Percentiles rank a stretch among this genome's conserved stretches.
Evolutionary conservation across 37 sponge, comb jelly and placozoan genomes (phyloP).

Genomic region (Tethya wilhelma): DNA sequence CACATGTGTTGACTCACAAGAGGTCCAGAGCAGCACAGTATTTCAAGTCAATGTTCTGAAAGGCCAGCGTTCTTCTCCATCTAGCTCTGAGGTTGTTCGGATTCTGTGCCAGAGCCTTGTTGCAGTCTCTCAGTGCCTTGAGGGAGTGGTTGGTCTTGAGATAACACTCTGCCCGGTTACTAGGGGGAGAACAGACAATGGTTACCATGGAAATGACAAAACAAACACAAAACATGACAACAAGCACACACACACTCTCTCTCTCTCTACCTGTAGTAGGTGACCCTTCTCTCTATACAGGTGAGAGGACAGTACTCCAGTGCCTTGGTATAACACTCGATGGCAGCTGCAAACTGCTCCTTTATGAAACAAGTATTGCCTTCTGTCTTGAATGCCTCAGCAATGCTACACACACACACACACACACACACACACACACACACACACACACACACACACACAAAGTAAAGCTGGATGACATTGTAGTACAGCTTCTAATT

Average conservation of each 20-base stretch:
- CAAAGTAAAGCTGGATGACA: too few relatives aligned
- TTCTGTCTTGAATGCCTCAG: conserved; percentile 40
- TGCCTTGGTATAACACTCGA: conserved; percentile 39
- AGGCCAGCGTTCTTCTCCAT: conserved; percentile 43
- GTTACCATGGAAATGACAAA: background rate
- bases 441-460: too few relatives aligned
- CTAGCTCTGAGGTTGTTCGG: conserved; percentile 35
- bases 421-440: too few relatives aligned
- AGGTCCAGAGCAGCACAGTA: conserved; percentile 50
- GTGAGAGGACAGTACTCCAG: conserved; percentile 46
- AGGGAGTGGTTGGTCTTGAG: conserved; percentile 8
- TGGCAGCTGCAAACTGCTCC: conserved; percentile 19
- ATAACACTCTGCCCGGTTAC: conserved; percentile 56
- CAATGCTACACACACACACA: background rate
- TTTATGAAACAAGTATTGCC: conserved; percentile 39
- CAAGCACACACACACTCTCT: background rate
- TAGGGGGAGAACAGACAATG: background rate
- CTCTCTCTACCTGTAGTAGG: conserved; percentile 36
- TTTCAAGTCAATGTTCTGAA: conserved; percentile 12
- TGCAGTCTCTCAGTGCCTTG: conserved; percentile 52
- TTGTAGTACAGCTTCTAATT: too few relatives aligned
- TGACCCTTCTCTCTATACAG: conserved; percentile 46
- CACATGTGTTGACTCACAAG: conserved; percentile 22
- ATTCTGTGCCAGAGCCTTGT: conserved; percentile 43
- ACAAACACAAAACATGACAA: background rate